These are phyloP conservation scores for Rhynchotus rufescens DNA, from an alignment of 2,797 vertebrate species.

Conservation along the genomic window DNA sequence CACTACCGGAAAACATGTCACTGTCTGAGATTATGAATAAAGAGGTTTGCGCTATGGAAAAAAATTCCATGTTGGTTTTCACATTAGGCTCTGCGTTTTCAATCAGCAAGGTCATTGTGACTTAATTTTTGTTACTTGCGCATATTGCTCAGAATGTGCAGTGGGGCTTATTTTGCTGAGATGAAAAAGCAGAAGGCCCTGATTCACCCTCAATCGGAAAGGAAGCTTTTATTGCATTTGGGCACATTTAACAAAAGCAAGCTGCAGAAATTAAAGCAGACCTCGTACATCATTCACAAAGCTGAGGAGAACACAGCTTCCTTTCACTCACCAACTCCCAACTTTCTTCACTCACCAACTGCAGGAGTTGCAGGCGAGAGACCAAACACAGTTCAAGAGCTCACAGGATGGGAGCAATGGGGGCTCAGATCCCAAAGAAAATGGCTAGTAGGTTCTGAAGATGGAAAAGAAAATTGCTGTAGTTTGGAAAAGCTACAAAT, in stretches of 20 bases:
- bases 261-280: not conserved
- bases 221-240: not conserved
- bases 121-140: not conserved
- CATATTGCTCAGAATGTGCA: not conserved
- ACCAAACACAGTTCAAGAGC: not conserved
- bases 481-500: not conserved
- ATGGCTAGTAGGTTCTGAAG: not conserved
- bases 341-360: not conserved
- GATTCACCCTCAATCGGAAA: not conserved
- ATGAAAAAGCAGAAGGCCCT: not conserved
- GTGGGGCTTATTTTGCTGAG: not conserved
- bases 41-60: not conserved
- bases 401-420: rapidly evolving
- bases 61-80: not conserved
- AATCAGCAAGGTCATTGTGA: not conserved
- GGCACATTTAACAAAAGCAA: not conserved
- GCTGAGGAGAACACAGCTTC: not conserved
- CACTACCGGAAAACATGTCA: not conserved
- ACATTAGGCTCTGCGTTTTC: not conserved
- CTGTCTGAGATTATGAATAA: not conserved
- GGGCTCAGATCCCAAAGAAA: not conserved
- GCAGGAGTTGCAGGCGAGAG: not conserved
- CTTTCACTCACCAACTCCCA: not conserved
- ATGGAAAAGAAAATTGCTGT: not conserved
- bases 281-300: rapidly evolving